Evolutionary conservation across 2,888 invertebrate species (phyloP), one percentile per base, ranked within the genome.

Genomic region (Buathra laborator): DNA sequence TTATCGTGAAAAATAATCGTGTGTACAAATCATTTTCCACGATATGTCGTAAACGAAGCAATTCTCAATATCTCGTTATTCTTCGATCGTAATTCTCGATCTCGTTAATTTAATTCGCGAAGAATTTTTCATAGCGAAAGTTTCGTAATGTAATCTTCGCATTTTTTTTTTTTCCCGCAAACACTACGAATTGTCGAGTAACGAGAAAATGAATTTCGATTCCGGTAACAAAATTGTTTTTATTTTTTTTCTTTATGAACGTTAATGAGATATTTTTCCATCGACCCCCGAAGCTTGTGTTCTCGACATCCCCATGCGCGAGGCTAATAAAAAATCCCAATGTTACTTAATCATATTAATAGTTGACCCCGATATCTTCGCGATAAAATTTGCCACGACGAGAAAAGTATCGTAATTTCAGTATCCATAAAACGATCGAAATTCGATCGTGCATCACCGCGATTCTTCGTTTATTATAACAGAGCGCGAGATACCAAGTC

Each of bases 301-400:
- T 53, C 2, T 16, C 16, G 19, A 53, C n/a, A 51, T 51, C n/a
- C n/a, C 2, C 32, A 44, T 16, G 53, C 43, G 51, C 32, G 48
- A n/a, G 70, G 16, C 43, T 56, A 72, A 56, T 43, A 19, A 12
- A 6, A 46, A 44, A 53, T 9, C 24, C 12, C 37, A 19, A 5
- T 29, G 74, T 83, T 86, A 88, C 87, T 88, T 87, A 87, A 86
- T 56, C 81, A 83, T 83, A 89, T 91, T 88, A 87, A 85, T 56
- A 56, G 81, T 76, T 88, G 88, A 89, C 88, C 86, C 81, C 74
- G 53, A 84, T 77, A 5, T 46, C 7, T 16, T 3, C 0, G 4
- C 56, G 37, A 68, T 71, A 59, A 76, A 80, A 43, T 72, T 48
- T 64, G 67, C 62, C 77, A 32, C 56, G 16, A 51, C 37, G 71